These are phyloP conservation scores for Cataglyphis livida DNA, from an alignment of 2,888 invertebrate species.

Conservation along the genomic window DNA sequence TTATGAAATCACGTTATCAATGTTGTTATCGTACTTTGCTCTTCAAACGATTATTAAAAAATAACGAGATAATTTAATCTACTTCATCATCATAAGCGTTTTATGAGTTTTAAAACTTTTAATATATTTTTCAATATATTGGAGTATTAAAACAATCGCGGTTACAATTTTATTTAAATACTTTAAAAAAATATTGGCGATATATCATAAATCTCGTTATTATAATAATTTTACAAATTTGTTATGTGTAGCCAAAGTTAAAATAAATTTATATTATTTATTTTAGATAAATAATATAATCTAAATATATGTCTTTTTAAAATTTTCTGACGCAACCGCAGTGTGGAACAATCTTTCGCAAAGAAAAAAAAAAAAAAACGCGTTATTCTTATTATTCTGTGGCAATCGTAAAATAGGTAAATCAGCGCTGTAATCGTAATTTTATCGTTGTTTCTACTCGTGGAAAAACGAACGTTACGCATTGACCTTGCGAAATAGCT, in stretches of 20 bases:
- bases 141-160: neutral
- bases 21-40: neutral
- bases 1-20: neutral
- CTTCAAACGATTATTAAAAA: neutral
- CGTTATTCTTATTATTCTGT: neutral
- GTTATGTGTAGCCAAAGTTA: no score
- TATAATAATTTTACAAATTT: neutral
- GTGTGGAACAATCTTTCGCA: neutral
- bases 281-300: neutral
- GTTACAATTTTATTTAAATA: neutral
- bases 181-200: neutral
- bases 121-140: neutral
- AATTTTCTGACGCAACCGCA: neutral
- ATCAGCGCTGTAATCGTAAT: neutral
- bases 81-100: neutral
- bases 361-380: neutral
- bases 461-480: constrained; percentile 18
- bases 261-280: neutral
- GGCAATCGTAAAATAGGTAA: neutral
- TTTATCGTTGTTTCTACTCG: constrained; percentile 3
- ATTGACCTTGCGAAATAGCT: constrained; percentile 17
- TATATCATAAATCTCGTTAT: constrained; percentile 16
- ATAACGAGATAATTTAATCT: neutral
- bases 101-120: neutral
- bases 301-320: neutral